phyloP scores from a whole-genome alignment of 92 coral and sea anemone genomes.

The Zoanthus sociatus region DNA sequence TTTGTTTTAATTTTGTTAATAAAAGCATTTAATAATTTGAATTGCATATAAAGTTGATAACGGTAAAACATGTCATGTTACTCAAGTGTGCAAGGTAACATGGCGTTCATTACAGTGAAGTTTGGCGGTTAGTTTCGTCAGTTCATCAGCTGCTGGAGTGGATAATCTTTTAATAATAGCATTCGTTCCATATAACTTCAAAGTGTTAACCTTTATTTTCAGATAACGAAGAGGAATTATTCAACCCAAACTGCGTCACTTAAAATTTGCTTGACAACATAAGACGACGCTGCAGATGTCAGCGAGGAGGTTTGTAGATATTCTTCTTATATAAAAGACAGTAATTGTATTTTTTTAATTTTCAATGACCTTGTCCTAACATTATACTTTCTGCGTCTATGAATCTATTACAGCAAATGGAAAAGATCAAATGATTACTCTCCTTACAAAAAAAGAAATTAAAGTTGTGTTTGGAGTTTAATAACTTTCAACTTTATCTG shows the following conservation, averaged over 20 bases:
- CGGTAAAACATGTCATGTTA: background rate
- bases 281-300: conserved; percentile 81
- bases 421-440: too few species aligned
- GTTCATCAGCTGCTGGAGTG: background rate
- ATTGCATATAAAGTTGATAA: background rate
- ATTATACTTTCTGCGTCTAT: too few species aligned
- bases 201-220: background rate
- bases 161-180: too few species aligned
- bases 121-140: conserved; percentile 74
- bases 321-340: too few species aligned
- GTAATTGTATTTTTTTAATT: too few species aligned
- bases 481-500: too few species aligned
- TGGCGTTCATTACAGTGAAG: conserved; percentile 86
- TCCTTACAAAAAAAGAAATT: too few species aligned
- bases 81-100: background rate
- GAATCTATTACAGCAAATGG: too few species aligned
- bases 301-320: conserved; percentile 72
- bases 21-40: background rate
- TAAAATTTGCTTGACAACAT: conserved; percentile 85
- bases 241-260: conserved; percentile 85
- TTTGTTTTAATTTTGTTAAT: background rate
- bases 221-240: conserved; percentile 88
- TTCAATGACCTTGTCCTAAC: too few species aligned
- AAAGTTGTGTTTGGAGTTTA: too few species aligned
- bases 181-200: background rate